Percentiles rank a stretch among this genome's conserved stretches.
These are phyloP conservation scores for Lonchura striata DNA, from an alignment of 2,113 vertebrate genomes.

Conservation along the genomic window DNA sequence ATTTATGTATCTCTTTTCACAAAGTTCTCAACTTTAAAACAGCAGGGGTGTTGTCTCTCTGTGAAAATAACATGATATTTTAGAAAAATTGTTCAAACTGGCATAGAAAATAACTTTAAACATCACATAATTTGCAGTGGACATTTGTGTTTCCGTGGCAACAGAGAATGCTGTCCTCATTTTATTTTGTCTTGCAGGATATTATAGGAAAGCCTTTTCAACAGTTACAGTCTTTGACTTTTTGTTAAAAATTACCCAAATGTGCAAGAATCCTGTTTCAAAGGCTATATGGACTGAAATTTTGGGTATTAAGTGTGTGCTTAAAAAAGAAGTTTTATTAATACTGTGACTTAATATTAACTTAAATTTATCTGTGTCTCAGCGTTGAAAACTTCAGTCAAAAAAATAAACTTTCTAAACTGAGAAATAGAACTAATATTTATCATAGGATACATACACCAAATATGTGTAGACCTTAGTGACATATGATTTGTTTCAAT, in stretches of 20 bases:
- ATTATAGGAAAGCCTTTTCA: background rate
- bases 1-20: conserved; percentile 10
- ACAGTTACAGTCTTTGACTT: background rate
- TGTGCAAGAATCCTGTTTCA: background rate
- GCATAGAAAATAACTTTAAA: background rate
- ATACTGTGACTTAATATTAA: background rate
- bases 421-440: background rate
- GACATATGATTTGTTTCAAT: background rate
- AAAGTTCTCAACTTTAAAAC: conserved; percentile 10
- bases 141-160: background rate
- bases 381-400: background rate
- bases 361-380: background rate
- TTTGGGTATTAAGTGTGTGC: background rate
- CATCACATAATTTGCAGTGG: background rate
- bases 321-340: background rate
- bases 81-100: background rate
- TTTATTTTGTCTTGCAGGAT: background rate
- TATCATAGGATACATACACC: background rate
- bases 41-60: background rate
- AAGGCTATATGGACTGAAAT: background rate
- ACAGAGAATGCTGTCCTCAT: background rate
- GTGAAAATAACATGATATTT: conserved; percentile 20
- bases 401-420: background rate
- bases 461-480: background rate
- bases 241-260: background rate